Conservation (phyloP, 2,113 vertebrate species). For the Sciurus niger region DNA sequence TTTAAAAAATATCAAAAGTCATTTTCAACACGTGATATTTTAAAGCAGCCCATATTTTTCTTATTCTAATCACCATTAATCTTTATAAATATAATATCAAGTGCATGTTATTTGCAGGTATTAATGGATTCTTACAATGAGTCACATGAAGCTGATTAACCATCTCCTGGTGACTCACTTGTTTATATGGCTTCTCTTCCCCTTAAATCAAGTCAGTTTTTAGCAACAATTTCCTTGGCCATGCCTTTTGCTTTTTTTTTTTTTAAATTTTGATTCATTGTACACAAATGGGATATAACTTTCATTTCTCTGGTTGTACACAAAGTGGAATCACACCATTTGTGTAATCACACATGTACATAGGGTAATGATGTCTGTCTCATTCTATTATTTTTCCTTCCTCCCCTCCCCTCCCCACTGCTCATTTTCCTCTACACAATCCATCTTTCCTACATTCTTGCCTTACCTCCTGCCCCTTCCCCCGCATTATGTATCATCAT, state of each 20-base stretch:
- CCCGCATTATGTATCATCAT: too few relatives aligned
- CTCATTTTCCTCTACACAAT: too few relatives aligned
- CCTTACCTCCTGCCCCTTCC: too few relatives aligned
- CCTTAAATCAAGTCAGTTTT: conserved; percentile 55
- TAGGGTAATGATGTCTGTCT: too few relatives aligned
- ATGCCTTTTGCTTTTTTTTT: background rate
- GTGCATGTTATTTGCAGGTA: conserved; percentile 68
- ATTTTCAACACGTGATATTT: conserved; percentile 56
- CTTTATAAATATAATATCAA: conserved; percentile 64
- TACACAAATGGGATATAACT: too few relatives aligned
- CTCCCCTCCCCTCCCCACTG: too few relatives aligned
- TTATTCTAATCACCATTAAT: background rate
- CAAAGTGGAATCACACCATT: too few relatives aligned
- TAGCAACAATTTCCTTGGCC: conserved; percentile 28
- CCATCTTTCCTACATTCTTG: too few relatives aligned
- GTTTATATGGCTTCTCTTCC: conserved; percentile 48
- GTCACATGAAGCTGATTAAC: conserved; percentile 74
- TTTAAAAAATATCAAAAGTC: conserved; percentile 59
- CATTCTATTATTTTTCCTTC: too few relatives aligned
- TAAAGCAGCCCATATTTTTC: conserved; percentile 16
- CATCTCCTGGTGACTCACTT: conserved; percentile 71
- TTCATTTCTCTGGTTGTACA: too few relatives aligned
- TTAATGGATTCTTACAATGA: conserved; percentile 77
- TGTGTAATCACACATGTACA: too few relatives aligned
- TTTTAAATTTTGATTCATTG: too few relatives aligned